Evolutionary conservation across 2,797 vertebrate genomes (phyloP).

Genomic region (Gephyroberyx darwinii): DNA sequence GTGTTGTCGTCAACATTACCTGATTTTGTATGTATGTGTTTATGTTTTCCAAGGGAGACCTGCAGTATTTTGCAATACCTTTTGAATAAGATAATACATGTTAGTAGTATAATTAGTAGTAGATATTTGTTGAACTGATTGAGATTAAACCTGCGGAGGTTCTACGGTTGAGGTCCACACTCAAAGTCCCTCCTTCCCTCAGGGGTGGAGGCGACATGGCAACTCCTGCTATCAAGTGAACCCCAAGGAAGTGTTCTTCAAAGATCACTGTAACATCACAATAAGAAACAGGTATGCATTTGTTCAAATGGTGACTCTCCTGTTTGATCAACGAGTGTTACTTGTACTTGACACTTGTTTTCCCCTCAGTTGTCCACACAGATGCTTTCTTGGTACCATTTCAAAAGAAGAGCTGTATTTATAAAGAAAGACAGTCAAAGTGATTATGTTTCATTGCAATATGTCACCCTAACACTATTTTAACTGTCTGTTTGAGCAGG

Average conservation of each 20-base stretch:
- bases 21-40: background rate
- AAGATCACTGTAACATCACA: constrained; percentile 87
- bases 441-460: too few species aligned
- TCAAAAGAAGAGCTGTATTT: background rate
- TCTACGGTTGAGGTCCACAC: background rate
- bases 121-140: background rate
- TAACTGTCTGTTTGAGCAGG: background rate
- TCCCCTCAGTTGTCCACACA: background rate
- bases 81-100: too few species aligned
- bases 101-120: background rate
- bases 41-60: background rate
- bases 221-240: constrained; percentile 89
- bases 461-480: background rate
- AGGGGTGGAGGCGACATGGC: constrained; percentile 92
- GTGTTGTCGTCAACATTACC: constrained; percentile 25
- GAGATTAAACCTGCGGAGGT: too few species aligned
- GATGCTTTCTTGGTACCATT: background rate
- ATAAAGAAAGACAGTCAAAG: too few species aligned
- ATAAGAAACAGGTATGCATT: constrained; percentile 87
- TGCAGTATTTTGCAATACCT: background rate
- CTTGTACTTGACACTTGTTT: background rate
- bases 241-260: constrained; percentile 81
- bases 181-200: constrained; percentile 19
- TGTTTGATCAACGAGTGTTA: background rate
- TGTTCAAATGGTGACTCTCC: background rate